phyloP scores from a whole-genome alignment of 2,888 invertebrate species.

The Nomada ruficornis region DNA sequence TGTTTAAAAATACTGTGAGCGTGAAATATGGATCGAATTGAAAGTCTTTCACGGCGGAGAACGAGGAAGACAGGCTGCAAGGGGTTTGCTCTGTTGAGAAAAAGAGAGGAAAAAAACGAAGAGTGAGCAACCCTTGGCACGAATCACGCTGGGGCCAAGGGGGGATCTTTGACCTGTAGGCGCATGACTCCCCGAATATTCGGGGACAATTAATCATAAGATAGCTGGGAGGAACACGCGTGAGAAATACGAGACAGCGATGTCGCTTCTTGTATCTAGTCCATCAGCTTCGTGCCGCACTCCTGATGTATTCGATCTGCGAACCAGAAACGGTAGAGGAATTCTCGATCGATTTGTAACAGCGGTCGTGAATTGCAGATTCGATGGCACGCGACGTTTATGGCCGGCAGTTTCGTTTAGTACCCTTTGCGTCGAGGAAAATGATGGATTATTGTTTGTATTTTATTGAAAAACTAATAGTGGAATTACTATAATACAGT shows the following conservation, averaged over 20 bases:
- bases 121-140: slow-evolving; percentile 65
- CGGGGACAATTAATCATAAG: slow-evolving; percentile 78
- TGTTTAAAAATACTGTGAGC: slow-evolving; percentile 76
- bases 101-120: slow-evolving; percentile 41
- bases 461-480: too few species aligned
- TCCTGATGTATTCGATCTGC: slow-evolving; percentile 1
- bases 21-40: slow-evolving; percentile 78
- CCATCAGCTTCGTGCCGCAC: slow-evolving; percentile 45
- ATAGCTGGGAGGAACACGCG: slow-evolving; percentile 76
- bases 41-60: slow-evolving; percentile 70
- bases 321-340: not conserved
- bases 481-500: too few species aligned
- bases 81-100: slow-evolving; percentile 66
- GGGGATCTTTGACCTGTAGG: slow-evolving; percentile 59
- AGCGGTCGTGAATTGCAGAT: not conserved
- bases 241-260: slow-evolving; percentile 80
- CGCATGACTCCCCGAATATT: slow-evolving; percentile 71
- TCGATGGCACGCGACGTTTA: not conserved
- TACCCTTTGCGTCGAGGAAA: too few species aligned
- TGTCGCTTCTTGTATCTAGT: slow-evolving; percentile 69
- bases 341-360: not conserved
- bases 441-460: too few species aligned
- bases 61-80: slow-evolving; percentile 37
- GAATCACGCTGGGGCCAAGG: slow-evolving; percentile 54
- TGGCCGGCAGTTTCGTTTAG: not conserved